A percentile compares a stretch with the other conserved stretches of the same genome.
Conservation (phyloP, 2,797 vertebrate species). For the Iguana delicatissima region DNA sequence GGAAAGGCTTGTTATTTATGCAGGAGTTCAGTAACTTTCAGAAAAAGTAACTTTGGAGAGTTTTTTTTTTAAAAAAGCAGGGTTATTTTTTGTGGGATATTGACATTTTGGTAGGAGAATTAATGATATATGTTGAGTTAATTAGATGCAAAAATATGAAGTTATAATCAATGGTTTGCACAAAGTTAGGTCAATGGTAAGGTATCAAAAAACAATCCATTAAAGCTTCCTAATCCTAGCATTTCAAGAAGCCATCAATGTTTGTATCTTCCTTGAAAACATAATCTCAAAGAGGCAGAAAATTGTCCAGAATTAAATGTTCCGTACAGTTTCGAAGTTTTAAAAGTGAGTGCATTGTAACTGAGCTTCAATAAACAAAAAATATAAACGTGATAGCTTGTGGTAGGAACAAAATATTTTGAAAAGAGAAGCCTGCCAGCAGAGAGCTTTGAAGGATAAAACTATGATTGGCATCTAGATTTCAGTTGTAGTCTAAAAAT, state of each 20-base stretch:
- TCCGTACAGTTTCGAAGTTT: conserved; percentile 27
- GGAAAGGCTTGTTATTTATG: conserved; percentile 18
- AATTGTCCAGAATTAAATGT: conserved; percentile 19
- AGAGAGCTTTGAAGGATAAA: neutral
- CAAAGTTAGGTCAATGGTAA: conserved; percentile 63
- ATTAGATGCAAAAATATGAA: conserved; percentile 10
- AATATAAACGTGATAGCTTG: neutral
- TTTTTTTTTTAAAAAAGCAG: neutral
- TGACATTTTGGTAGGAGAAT: conserved; percentile 3
- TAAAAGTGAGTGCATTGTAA: conserved; percentile 4
- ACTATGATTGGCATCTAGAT: neutral
- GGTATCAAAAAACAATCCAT: conserved; percentile 44
- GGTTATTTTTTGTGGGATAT: accelerated
- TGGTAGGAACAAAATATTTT: conserved; percentile 22
- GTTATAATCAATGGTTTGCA: conserved; percentile 39
- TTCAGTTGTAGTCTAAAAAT: neutral
- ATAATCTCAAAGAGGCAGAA: conserved; percentile 46
- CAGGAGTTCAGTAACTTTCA: neutral
- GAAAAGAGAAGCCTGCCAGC: neutral
- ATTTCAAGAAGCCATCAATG: conserved; percentile 57
- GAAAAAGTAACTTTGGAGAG: conserved; percentile 22
- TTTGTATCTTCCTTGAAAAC: conserved; percentile 30
- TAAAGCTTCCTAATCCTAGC: conserved; percentile 63
- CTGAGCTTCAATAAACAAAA: neutral
- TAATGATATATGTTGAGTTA: conserved; percentile 43